Evolutionary conservation across 2,888 invertebrate genomes (phyloP).

Genomic region (Argyra leucocephala): DNA sequence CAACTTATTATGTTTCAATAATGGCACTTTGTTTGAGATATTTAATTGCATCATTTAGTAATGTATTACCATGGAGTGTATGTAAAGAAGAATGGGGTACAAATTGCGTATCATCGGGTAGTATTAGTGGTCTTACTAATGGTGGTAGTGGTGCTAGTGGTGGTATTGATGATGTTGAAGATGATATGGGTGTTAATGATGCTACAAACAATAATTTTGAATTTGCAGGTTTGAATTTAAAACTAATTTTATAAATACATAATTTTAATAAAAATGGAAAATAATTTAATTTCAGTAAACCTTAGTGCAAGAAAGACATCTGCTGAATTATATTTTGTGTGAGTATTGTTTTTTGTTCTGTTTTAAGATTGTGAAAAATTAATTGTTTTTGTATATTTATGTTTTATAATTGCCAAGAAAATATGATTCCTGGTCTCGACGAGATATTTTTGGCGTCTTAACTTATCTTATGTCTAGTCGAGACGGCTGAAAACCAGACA

Average conservation of each 20-base stretch:
- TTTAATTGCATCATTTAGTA: slow-evolving; percentile 52
- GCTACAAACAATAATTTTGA: too few species aligned
- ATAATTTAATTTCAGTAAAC: background rate
- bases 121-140: slow-evolving; percentile 19
- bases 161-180: too few species aligned
- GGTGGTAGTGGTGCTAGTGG: slow-evolving; percentile 10
- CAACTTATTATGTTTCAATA: slow-evolving; percentile 57
- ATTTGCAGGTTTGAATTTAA: too few species aligned
- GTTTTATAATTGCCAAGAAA: too few species aligned
- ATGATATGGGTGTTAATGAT: too few species aligned
- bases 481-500: too few species aligned
- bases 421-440: too few species aligned
- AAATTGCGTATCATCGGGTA: slow-evolving; percentile 41
- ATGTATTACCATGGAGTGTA: slow-evolving; percentile 53
- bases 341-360: slow-evolving; percentile 36
- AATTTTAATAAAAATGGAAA: too few species aligned
- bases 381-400: too few species aligned
- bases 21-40: slow-evolving; percentile 58
- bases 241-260: background rate
- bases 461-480: too few species aligned
- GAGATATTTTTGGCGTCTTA: too few species aligned
- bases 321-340: slow-evolving; percentile 45
- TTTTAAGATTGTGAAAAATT: too few species aligned
- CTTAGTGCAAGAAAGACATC: slow-evolving; percentile 24
- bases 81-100: slow-evolving; percentile 49